Evolutionary conservation across 53 echinoderm and acorn worm species (phyloP).

Genomic region (Luidia sarsii): DNA sequence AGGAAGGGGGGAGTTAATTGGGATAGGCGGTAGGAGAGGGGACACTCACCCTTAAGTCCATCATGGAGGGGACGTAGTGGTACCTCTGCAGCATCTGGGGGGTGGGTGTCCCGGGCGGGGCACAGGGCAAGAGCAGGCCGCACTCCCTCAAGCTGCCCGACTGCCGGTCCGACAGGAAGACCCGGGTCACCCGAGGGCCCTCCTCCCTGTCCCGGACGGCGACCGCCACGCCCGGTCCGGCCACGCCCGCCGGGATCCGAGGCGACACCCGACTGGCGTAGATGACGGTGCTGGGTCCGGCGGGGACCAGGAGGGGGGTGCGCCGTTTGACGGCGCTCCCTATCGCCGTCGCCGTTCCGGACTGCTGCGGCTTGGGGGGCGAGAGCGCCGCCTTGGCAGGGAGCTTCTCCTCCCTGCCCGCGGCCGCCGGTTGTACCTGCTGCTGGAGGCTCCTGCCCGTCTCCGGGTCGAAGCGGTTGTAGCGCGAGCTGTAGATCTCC

Average conservation of each 20-base stretch:
- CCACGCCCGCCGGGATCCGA: constrained; percentile 5
- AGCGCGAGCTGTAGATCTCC: constrained; percentile 68
- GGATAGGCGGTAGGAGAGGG: no score
- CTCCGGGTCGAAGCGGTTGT: constrained; percentile 36
- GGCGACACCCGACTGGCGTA: constrained; percentile 32
- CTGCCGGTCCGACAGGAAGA: constrained; percentile 94
- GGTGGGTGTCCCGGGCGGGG: constrained; percentile 87
- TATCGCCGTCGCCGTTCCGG: neutral
- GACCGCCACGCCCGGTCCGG: neutral
- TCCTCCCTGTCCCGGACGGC: neutral
- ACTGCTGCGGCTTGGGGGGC: neutral
- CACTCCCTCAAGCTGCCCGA: constrained; percentile 82
- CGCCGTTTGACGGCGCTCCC: no score
- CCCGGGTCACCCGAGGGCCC: constrained; percentile 50
- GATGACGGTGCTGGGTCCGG: neutral
- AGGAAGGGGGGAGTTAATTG: no score
- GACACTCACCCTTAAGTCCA: constrained; percentile 83
- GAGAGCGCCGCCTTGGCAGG: neutral
- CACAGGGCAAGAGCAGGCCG: constrained; percentile 83
- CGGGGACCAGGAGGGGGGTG: neutral
- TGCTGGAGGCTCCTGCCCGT: neutral
- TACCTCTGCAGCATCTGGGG: constrained; percentile 69
- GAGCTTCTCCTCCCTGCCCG: constrained; percentile 1
- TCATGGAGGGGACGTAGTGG: constrained; percentile 82
- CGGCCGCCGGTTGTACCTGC: neutral